Evolutionary conservation across 2,888 invertebrate genomes (phyloP), one percentile per base, ranked within the genome.

Genomic region (Tethea ocularis): DNA sequence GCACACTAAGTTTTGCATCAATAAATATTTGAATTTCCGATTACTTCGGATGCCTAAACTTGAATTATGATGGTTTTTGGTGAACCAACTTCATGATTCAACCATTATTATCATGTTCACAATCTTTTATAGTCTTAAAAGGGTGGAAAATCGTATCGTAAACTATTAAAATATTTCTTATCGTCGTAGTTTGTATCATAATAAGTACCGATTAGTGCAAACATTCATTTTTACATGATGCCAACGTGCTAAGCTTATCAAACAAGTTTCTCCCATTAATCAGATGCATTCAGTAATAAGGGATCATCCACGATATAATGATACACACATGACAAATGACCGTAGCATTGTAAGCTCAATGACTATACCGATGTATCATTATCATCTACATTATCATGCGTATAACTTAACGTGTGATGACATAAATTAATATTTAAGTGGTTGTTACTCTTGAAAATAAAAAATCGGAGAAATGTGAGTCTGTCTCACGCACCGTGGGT

Each of bases 271-370:
- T 38, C 17, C 24, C 38, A 52, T 59, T 56, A 59, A 54, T 33
- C 54, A 52, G 17, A 17, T 22, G 36, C 52, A 17, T 17, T n/a
- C 13, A 33, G n/a, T 54, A 59, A 51, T 38, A 23, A 52, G 41
- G n/a, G 26, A 38, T 52, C 10, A 38, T 11, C 15, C 13, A 52
- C 26, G n/a, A 52, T 52, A 52, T 59, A 52, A 60, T 57, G 61
- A 60, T 63, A 60, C 61, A 36, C 57, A 57, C 61, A 61, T 61
- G 33, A 61, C 55, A 60, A 66, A 46, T n/a, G 2, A 33, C 54
- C 68, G 64, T 63, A n/a, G n/a, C n/a, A 68, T 64, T 65, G 38
- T 17, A 57, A 61, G 64, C 64, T 67, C 66, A 61, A 33, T 74
- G 64, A 61, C 61, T 59, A 62, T 46, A 7, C 7, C 53, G 24